Percentiles rank a stretch among this genome's conserved stretches.
Evolutionary conservation across 2,888 invertebrate species (phyloP).

Genomic region (Drosophila recens): DNA sequence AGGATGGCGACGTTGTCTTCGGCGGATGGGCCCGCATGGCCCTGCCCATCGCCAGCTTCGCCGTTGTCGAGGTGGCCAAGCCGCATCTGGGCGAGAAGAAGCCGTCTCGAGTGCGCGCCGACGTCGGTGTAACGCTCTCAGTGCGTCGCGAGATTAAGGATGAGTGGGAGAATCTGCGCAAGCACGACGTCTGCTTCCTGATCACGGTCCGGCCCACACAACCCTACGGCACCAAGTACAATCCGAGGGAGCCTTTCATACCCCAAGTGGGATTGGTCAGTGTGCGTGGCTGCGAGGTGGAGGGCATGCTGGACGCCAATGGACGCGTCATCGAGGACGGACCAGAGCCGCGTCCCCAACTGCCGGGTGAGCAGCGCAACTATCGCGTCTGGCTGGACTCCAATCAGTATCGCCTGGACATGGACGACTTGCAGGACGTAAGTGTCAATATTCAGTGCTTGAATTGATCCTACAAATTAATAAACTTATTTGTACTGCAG

Average conservation of each 20-base stretch:
- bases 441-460: not conserved
- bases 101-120: constrained; percentile 97
- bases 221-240: constrained; percentile 93
- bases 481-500: constrained; percentile 75
- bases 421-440: constrained; percentile 93
- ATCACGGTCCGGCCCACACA: constrained; percentile 95
- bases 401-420: constrained; percentile 97
- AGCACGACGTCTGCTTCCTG: constrained; percentile 99
- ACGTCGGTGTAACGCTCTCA: constrained; percentile 96
- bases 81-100: constrained; percentile 97
- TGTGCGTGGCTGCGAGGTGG: constrained; percentile 99
- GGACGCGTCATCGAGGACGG: constrained; percentile 99
- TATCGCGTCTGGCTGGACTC: constrained; percentile 98
- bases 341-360: constrained; percentile 93
- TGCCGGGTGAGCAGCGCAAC: constrained; percentile 95
- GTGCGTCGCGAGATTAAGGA: constrained; percentile 95
- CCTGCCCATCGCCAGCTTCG: constrained; percentile 95
- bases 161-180: constrained; percentile 98
- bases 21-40: constrained; percentile 99
- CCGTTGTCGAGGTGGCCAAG: constrained; percentile 97
- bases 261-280: constrained; percentile 96
- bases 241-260: constrained; percentile 93
- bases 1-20: constrained; percentile 94
- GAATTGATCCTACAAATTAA: too few relatives aligned
- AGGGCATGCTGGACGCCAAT: constrained; percentile 98